A percentile compares a stretch with the other conserved stretches of the same genome.
These are phyloP conservation scores for Aethina tumida DNA, from an alignment of 1,140 invertebrate species.

Conservation along the genomic window DNA sequence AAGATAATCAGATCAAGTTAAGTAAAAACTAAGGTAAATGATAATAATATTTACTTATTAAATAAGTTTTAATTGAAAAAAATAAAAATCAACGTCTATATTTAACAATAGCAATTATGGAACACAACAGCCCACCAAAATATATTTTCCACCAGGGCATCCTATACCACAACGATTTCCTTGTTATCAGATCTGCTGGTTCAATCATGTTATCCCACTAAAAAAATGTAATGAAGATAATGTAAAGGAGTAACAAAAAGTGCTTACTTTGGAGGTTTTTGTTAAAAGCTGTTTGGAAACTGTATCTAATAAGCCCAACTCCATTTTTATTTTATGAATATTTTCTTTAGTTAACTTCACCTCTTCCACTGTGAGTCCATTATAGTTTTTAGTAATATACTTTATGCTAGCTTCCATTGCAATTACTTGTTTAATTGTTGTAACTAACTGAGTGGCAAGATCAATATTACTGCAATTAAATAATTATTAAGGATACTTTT, in stretches of 20 bases:
- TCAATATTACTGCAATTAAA: conserved; percentile 25
- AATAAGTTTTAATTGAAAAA: not conserved
- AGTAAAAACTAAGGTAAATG: no score
- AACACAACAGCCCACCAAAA: conserved; percentile 12
- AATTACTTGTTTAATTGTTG: conserved; percentile 23
- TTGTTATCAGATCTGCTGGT: conserved; percentile 22
- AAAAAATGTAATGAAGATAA: conserved; percentile 1
- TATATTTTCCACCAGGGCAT: conserved; percentile 18
- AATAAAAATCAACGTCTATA: not conserved
- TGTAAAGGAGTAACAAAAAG: no score
- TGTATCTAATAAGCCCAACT: conserved; percentile 8
- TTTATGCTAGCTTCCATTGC: conserved; percentile 27
- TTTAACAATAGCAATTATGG: conserved; percentile 8
- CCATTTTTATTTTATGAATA: conserved; percentile 11
- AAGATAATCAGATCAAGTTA: no score
- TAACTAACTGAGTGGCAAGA: conserved; percentile 21
- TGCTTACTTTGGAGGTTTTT: conserved; percentile 12
- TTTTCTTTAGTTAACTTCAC: conserved; percentile 2
- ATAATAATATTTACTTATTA: no score
- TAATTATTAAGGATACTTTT: conserved; percentile 1
- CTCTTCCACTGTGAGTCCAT: conserved; percentile 9
- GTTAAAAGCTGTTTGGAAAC: conserved; percentile 8
- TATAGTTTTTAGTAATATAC: conserved; percentile 21
- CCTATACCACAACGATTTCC: conserved; percentile 12
- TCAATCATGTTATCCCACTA: conserved; percentile 21